phyloP scores from a whole-genome alignment of 1,140 invertebrate genomes.

The Ephestia elutella region DNA sequence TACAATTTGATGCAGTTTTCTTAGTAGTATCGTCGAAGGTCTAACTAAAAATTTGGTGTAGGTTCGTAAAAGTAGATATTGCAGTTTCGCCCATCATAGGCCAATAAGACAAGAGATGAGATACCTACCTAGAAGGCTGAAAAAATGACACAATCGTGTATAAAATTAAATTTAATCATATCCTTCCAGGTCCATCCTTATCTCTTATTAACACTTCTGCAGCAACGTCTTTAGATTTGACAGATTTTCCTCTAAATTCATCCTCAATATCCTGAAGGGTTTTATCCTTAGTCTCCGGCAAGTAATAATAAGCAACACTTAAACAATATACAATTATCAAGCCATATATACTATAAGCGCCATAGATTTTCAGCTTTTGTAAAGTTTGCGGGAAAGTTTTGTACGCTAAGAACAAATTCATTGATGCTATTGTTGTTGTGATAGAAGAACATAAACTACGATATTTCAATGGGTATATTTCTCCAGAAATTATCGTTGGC shows the following conservation, averaged over 20 bases:
- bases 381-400: not conserved
- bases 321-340: not conserved
- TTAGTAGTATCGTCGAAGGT: no score
- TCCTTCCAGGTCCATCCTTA: not conserved
- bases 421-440: not conserved
- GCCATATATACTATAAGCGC: not conserved
- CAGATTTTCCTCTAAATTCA: not conserved
- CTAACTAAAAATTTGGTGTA: no score
- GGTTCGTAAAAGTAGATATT: no score
- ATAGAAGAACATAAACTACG: not conserved
- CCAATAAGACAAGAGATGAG: no score
- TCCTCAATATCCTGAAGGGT: not conserved
- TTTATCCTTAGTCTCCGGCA: constrained; percentile 5
- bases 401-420: not conserved
- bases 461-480: not conserved
- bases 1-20: no score
- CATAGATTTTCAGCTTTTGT: not conserved
- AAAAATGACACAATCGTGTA: no score
- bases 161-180: no score
- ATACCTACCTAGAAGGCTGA: no score
- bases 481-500: not conserved
- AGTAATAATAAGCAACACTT: not conserved
- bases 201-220: not conserved
- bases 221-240: not conserved
- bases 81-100: no score